Percentiles rank a stretch among this genome's conserved stretches.
These are phyloP conservation scores for Antedon mediterranea DNA, from an alignment of 53 echinoderm and acorn worm species.

Conservation along the genomic window DNA sequence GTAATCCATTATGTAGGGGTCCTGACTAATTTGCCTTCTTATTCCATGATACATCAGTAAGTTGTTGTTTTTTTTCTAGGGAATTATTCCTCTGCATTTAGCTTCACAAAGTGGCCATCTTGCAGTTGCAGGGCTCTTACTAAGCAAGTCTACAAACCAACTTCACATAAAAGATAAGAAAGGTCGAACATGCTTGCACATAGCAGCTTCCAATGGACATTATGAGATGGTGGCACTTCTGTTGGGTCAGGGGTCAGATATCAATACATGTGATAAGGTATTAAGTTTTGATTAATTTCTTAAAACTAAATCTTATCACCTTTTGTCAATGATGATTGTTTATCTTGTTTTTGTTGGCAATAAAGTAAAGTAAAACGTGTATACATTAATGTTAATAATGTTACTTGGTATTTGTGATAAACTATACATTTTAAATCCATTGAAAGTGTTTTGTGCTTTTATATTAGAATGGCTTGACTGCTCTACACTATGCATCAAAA, in stretches of 20 bases:
- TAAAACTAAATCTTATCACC: too few relatives aligned
- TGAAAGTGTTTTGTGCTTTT: constrained; percentile 1
- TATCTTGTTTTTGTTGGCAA: too few relatives aligned
- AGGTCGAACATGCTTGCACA: constrained; percentile 92
- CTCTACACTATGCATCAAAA: constrained; percentile 83
- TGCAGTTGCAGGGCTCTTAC: constrained; percentile 88
- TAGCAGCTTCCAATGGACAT: constrained; percentile 87
- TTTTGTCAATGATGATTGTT: too few relatives aligned
- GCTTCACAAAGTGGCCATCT: constrained; percentile 86
- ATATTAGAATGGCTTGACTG: constrained; percentile 85
- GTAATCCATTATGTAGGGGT: too few relatives aligned
- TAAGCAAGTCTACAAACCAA: constrained; percentile 95
- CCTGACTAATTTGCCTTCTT: too few relatives aligned
- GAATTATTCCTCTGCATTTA: constrained; percentile 84
- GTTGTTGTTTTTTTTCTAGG: constrained; percentile 21
- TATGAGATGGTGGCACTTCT: constrained; percentile 88
- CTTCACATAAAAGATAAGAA: constrained; percentile 94
- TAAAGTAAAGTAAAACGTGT: too few relatives aligned
- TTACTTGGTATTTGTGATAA: background rate
- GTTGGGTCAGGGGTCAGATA: constrained; percentile 87
- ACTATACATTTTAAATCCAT: too few relatives aligned
- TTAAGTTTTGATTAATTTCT: too few relatives aligned
- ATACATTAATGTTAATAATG: background rate
- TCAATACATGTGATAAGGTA: constrained; percentile 90
- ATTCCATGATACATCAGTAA: background rate